phyloP scores from a whole-genome alignment of 2,797 vertebrate genomes.

The Dallia pectoralis region DNA sequence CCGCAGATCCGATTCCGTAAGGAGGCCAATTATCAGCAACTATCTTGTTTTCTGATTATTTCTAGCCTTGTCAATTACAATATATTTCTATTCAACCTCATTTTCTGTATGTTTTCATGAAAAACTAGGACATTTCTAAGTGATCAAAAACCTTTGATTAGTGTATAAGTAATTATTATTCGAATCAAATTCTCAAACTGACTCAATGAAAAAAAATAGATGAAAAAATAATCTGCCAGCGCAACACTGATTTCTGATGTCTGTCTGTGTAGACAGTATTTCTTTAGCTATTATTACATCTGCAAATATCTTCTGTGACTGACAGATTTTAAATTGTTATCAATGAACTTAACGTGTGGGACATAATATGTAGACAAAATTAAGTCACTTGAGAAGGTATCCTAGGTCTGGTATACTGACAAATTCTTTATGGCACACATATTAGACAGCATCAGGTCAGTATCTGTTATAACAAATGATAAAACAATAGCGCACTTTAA shows the following conservation, averaged over 20 bases:
- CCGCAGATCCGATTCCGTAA: no score
- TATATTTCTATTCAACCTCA: no score
- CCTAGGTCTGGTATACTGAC: no score
- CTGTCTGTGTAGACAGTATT: not conserved
- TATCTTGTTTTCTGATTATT: no score
- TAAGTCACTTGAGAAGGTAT: not conserved
- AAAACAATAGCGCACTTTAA: constrained; percentile 1
- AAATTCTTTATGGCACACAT: no score
- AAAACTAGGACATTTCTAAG: no score
- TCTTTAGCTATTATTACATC: not conserved
- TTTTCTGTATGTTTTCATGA: no score
- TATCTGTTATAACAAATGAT: constrained; percentile 33
- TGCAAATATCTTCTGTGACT: not conserved
- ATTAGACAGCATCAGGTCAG: constrained; percentile 47
- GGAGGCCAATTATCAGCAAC: no score
- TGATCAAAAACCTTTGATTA: no score
- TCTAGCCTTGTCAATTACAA: no score
- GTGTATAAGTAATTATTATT: not conserved
- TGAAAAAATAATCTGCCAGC: no score
- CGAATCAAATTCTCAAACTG: not conserved
- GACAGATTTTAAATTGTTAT: not conserved
- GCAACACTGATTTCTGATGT: not conserved
- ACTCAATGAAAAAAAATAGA: not conserved
- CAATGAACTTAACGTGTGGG: not conserved
- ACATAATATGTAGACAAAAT: not conserved